Base-by-base conservation (phyloP, 2,888 invertebrate species). In the Luffia ferchaultella region DNA sequence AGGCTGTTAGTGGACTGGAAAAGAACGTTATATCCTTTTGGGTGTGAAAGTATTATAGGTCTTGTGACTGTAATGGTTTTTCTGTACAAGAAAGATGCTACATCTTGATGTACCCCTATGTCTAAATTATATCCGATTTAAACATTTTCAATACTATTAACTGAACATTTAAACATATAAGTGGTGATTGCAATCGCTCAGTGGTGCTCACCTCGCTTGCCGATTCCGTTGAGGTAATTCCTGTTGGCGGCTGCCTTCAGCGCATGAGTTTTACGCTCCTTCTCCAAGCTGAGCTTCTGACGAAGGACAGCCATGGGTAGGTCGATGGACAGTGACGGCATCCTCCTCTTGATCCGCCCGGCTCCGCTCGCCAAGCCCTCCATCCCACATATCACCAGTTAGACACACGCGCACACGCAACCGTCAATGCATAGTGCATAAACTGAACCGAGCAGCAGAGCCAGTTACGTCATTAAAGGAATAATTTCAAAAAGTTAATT, bases 291-390 rank as follows among this genome's bases (percentile, higher is more conserved):
- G 49, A 94, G 86, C 61, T 93, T 88, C 70, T 94, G 89, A 50
- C 95, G 89, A 56, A 95, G 86, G 55, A 95, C 93, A 61, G 95
- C 93, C 85, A 95, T 80, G 1, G 95, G 93, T 80, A 93, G 90
- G 60, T 92, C 92, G 76, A 95, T 93, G 64, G 95, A 95, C 61
- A 95, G 83, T 40, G 92, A 91, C 2, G 88, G 87, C 70, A 86
- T 86, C 63, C 86, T 85, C 53, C 88, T 80, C 73, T 88, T 88
- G 61, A 71, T 73, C 55, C 85, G 75, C 52, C 78, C 73, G n/a
- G n/a, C n/a, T n/a, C n/a, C n/a, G 57, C 72, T 77, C 55, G 46
- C 50, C 45, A 20, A 19, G 30, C 12, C 30, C 30, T 30, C 12
- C 30, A 3, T 12, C 30, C 5, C 30, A 30, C 30, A 30, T 30